These are phyloP conservation scores for Pristis pectinata DNA, from an alignment of 2,797 vertebrate species.

Conservation along the genomic window DNA sequence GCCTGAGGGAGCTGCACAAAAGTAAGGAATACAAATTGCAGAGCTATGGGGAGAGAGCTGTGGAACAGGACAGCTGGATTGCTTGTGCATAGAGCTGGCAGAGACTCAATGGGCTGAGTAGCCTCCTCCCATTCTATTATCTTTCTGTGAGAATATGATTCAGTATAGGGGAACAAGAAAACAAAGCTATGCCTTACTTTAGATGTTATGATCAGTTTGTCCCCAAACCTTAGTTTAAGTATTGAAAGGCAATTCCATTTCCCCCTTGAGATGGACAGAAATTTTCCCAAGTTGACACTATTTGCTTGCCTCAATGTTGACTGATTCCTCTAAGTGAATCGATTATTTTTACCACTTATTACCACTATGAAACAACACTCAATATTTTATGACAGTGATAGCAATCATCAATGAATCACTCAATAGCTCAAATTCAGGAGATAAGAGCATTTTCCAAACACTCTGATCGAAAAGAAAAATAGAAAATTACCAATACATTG, in stretches of 20 bases:
- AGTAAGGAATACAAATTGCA: too few species aligned
- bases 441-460: not conserved
- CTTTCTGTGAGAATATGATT: too few species aligned
- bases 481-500: not conserved
- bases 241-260: not conserved
- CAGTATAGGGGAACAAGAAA: not conserved
- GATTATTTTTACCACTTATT: not conserved
- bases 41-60: too few species aligned
- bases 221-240: not conserved
- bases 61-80: too few species aligned
- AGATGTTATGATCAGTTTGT: not conserved
- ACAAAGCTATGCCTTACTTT: not conserved
- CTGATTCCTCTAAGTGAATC: not conserved
- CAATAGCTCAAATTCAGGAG: not conserved
- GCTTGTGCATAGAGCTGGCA: too few species aligned
- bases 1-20: too few species aligned
- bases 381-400: not conserved
- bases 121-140: too few species aligned
- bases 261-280: not conserved
- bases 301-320: not conserved
- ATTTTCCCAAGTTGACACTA: not conserved
- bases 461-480: not conserved
- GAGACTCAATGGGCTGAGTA: too few species aligned
- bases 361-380: not conserved
- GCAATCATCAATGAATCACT: not conserved